A percentile compares a stretch with the other conserved stretches of the same genome.
Evolutionary conservation across 2,888 invertebrate genomes (phyloP).

Genomic region (Trissolcus brochymenae): DNA sequence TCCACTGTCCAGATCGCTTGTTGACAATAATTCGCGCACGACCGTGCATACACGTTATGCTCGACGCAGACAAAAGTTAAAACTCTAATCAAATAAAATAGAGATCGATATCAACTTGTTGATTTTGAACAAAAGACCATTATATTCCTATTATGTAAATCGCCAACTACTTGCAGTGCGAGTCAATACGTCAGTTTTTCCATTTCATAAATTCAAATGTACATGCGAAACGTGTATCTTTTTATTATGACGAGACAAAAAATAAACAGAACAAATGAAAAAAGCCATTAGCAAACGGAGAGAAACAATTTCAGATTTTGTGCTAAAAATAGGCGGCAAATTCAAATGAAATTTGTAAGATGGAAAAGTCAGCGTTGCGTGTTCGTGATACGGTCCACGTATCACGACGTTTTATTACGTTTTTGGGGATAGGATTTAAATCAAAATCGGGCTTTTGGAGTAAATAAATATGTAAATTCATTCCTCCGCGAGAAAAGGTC

Average conservation of each 20-base stretch:
- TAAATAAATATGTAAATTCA: too few species aligned
- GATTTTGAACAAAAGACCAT: conserved; percentile 56
- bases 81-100: conserved; percentile 52
- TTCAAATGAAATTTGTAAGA: too few species aligned
- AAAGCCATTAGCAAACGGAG: background rate
- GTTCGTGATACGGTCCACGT: too few species aligned
- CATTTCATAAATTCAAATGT: conserved; percentile 43
- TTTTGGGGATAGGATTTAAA: too few species aligned
- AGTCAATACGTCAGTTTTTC: conserved; percentile 52
- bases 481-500: too few species aligned
- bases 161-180: conserved; percentile 45
- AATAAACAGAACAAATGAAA: background rate
- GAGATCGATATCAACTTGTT: conserved; percentile 56
- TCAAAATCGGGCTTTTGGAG: too few species aligned
- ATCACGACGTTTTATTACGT: too few species aligned
- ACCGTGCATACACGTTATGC: conserved; percentile 14
- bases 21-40: conserved; percentile 39
- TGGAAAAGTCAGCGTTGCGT: too few species aligned
- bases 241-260: background rate
- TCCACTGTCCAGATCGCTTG: conserved; percentile 20
- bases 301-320: background rate
- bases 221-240: conserved; percentile 12
- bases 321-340: too few species aligned
- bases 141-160: conserved; percentile 57
- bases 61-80: conserved; percentile 44